Base-by-base conservation (phyloP, 92 coral and sea anemone species). In the Paragorgia papillata region DNA sequence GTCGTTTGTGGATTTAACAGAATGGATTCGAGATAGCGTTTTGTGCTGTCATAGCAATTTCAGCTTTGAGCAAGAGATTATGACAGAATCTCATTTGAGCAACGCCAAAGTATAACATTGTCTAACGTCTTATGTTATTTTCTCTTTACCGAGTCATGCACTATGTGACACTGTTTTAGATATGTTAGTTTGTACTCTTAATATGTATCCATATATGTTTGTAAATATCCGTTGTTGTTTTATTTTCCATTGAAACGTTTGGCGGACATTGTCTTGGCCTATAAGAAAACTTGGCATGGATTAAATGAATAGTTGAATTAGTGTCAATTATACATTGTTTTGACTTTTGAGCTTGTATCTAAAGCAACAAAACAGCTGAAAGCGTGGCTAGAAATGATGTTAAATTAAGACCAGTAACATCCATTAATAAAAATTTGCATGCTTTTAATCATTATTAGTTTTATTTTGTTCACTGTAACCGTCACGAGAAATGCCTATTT, bases 1-100 rank as follows among this genome's bases (percentile, higher is more conserved):
- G 78, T 71, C 64, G 78, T 71, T 48, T 71, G 78, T 71, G 78
- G 78, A 53, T 71, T 71, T 71, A 71, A 71, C 78, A 71, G 78
- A 51, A 71, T 71, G 78, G 63, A 71, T 55, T 71, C 78, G 78
- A 71, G 63, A 71, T 71, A 71, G 51, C 78, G 78, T 71, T 71
- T 71, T 71, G 64, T 51, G 48, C 30, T 56, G 14, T 29, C 18
- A 22, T 28, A 7, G 62, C 58, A 7, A 51, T 17, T 17, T 22
- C 20, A 6, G n/a, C 7, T 3, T 22, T 28, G 9, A 22, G 30
- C 5, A 56, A 17, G 17, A 22, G 31, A 13, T 22, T 8, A 22
- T 56, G 29, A 17, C 3, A 22, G 9, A 56, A 56, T 15, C 12
- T 2, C n/a, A 46, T 46, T n/a, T n/a, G 15, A n/a, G 15, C n/a